Evolutionary conservation across 1,140 invertebrate species (phyloP).

Genomic region (Neuroterus valhalla): DNA sequence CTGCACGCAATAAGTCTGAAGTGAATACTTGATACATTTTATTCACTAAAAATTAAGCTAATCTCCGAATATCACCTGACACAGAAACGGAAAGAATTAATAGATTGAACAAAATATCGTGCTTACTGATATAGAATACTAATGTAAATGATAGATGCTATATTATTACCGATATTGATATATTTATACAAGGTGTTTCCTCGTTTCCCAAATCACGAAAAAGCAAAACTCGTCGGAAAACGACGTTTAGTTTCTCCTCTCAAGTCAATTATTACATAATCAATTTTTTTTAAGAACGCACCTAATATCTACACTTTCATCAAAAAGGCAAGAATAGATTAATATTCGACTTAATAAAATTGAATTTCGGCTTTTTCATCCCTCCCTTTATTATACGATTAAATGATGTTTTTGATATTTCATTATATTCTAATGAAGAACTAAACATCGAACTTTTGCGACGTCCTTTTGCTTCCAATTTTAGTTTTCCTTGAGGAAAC

Average conservation of each 20-base stretch:
- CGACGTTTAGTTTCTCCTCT: conserved; percentile 10
- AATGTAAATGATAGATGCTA: conserved; percentile 63
- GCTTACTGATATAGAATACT: conserved; percentile 35
- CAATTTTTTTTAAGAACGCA: not conserved
- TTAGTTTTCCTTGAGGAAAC: no score
- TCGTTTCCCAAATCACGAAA: not conserved
- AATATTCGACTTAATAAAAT: not conserved
- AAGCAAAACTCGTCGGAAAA: not conserved
- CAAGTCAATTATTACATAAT: conserved; percentile 22
- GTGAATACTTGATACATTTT: conserved; percentile 43
- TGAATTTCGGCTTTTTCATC: not conserved
- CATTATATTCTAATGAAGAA: no score
- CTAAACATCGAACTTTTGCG: no score
- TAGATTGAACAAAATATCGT: conserved; percentile 19
- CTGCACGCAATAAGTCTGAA: conserved; percentile 50
- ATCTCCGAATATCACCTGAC: conserved; percentile 54
- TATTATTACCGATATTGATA: conserved; percentile 58
- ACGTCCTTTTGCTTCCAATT: no score
- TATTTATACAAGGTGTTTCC: conserved; percentile 37
- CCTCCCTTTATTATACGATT: no score
- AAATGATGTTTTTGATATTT: no score
- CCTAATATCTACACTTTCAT: not conserved
- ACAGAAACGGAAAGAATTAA: conserved; percentile 42
- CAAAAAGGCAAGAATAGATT: not conserved
- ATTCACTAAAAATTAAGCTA: conserved; percentile 37